phyloP scores from a whole-genome alignment of 2,888 invertebrate species.

The Ochlodes sylvanus region DNA sequence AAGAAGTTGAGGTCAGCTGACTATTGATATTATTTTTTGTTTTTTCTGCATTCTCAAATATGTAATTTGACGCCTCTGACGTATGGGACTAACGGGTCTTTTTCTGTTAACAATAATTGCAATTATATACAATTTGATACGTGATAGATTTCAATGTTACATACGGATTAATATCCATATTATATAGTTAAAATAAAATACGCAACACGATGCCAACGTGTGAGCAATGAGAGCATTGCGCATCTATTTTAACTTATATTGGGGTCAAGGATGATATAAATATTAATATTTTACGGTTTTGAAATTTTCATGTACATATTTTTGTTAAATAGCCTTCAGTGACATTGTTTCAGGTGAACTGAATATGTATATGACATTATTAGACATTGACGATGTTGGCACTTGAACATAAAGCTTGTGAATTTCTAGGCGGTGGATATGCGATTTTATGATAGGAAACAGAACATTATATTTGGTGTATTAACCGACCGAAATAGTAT shows the following conservation, averaged over 20 bases:
- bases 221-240: slow-evolving; percentile 73
- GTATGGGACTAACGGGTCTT: background rate
- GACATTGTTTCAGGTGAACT: background rate
- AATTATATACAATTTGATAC: background rate
- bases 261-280: slow-evolving; percentile 74
- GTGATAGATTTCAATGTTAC: slow-evolving; percentile 16
- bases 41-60: background rate
- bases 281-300: slow-evolving; percentile 52
- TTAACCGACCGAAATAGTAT: slow-evolving; percentile 71
- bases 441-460: slow-evolving; percentile 51
- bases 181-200: slow-evolving; percentile 50
- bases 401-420: background rate
- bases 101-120: background rate
- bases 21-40: slow-evolving; percentile 34
- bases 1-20: slow-evolving; percentile 82
- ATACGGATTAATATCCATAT: background rate
- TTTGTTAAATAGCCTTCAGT: background rate
- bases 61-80: background rate
- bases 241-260: slow-evolving; percentile 77
- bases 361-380: slow-evolving; percentile 15
- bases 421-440: slow-evolving; percentile 34
- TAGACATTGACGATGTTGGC: background rate
- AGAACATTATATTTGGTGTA: slow-evolving; percentile 55
- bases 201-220: slow-evolving; percentile 68
- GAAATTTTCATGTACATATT: slow-evolving; percentile 38